Base-by-base conservation (phyloP, 2,113 vertebrate genomes). In the Nesogale talazaci region DNA sequence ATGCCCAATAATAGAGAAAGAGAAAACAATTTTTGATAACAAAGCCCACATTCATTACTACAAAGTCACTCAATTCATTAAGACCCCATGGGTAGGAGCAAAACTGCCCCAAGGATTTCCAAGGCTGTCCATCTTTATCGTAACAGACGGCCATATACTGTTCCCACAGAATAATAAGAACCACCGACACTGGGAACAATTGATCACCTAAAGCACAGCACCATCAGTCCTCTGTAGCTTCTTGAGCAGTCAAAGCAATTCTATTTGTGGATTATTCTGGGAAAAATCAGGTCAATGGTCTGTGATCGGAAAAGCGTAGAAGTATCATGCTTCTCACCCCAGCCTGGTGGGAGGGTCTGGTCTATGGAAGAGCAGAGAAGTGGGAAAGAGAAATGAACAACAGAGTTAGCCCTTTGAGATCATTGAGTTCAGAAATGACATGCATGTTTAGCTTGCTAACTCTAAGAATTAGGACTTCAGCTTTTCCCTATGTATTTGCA, bases 221-320 rank as follows among this genome's bases (percentile, higher is more conserved):
- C n/a, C 69, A 70, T n/a, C 31, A 20, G 69, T 6, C 16, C 6
- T 70, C 29, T 7, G 19, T 70, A 89, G 17, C 20, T 86, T 84
- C 17, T 74, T 91, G 15, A 70, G 23, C 40, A 34, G 63, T 42
- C 85, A 81, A 91, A 10, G 36, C 65, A 77, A 79, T 90, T 79
- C 89, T 78, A 52, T 4, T 34, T 85, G 23, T 56, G 22, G 46
- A 5, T 14, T 6, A 4, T n/a, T 5, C 38, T 74, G 3, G 38
- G 29, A 75, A 94, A 52, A 86, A 76, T 70, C 29, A 75, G 17
- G 91, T 82, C 77, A 89, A n/a, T 63, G 88, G 11, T 4, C 22
- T 59, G 63, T 80, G n/a, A 59, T 81, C 76, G 86, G 31, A 10
- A 34, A 56, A 3, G 38, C 52, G 56, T 84, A 72, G n/a, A 80